These are phyloP conservation scores for Actinostola sp. DNA, from an alignment of 92 coral and sea anemone species.

Conservation along the genomic window DNA sequence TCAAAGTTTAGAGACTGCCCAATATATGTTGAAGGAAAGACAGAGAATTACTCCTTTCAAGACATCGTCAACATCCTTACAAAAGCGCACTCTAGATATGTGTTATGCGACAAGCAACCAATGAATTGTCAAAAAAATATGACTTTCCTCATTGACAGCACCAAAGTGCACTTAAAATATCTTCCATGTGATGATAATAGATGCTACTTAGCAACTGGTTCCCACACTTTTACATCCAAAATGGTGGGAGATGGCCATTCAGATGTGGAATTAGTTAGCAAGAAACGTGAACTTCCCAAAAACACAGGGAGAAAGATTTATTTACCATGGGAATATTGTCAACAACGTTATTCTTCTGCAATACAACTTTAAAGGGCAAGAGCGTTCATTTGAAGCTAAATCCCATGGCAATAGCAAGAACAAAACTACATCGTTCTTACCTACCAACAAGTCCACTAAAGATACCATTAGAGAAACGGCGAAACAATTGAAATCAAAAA, in stretches of 20 bases:
- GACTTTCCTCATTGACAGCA: constrained; percentile 48
- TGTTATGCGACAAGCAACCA: constrained; percentile 52
- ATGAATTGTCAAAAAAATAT: constrained; percentile 48
- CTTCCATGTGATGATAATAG: constrained; percentile 36
- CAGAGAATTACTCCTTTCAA: constrained; percentile 30
- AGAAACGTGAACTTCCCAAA: constrained; percentile 27
- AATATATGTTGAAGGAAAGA: constrained; percentile 19
- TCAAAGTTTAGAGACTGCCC: no score
- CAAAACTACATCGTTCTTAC: constrained; percentile 27
- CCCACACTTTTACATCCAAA: constrained; percentile 42
- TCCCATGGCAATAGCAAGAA: constrained; percentile 38
- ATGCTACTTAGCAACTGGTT: constrained; percentile 22
- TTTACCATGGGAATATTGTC: constrained; percentile 16
- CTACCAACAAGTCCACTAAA: constrained; percentile 49
- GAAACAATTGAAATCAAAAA: constrained; percentile 13
- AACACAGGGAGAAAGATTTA: constrained; percentile 12
- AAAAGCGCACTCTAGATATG: constrained; percentile 34
- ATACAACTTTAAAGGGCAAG: constrained; percentile 46
- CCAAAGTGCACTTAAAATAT: constrained; percentile 41
- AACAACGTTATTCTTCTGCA: constrained; percentile 33
- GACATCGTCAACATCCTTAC: constrained; percentile 31
- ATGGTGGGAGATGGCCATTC: constrained; percentile 8
- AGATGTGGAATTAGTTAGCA: constrained; percentile 1
- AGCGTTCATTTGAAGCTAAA: constrained; percentile 30
- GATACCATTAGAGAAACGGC: constrained; percentile 24